Percentiles rank a stretch among this genome's conserved stretches.
Conservation (phyloP, 2,113 vertebrate species). For the Lophochroa leadbeateri region DNA sequence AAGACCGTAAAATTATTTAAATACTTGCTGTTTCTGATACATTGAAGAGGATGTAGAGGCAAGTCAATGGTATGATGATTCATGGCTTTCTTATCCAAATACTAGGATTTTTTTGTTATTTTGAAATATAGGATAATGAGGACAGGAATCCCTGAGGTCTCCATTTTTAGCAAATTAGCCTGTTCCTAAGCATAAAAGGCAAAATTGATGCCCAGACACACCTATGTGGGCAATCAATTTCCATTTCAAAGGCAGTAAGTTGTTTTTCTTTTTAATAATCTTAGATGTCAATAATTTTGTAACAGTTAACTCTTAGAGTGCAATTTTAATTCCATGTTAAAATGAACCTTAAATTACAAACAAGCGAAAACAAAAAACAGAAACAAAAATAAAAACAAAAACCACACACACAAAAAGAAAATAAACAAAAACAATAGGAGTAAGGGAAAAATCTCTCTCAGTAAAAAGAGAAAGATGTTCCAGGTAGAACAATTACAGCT, state of each 20-base stretch:
- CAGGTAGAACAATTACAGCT: neutral
- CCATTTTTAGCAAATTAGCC: neutral
- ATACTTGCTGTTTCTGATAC: neutral
- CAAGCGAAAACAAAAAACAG: neutral
- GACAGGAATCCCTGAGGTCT: neutral
- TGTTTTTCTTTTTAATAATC: neutral
- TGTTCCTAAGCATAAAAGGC: neutral
- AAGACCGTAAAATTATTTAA: neutral
- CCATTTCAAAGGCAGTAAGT: neutral
- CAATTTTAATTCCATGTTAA: neutral
- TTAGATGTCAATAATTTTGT: neutral
- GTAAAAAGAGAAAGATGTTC: neutral
- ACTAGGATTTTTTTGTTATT: neutral
- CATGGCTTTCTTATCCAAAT: neutral
- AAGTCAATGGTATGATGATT: neutral
- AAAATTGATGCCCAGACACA: neutral
- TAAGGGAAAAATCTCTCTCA: neutral
- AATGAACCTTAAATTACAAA: neutral
- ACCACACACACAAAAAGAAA: neutral
- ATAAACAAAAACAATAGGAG: neutral
- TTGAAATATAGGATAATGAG: neutral
- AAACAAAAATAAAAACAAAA: neutral
- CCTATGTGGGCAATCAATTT: neutral
- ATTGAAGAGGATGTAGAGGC: neutral
- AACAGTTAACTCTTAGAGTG: neutral